phyloP scores from a whole-genome alignment of 2,797 vertebrate genomes.

The Sebastes paucispinis region DNA sequence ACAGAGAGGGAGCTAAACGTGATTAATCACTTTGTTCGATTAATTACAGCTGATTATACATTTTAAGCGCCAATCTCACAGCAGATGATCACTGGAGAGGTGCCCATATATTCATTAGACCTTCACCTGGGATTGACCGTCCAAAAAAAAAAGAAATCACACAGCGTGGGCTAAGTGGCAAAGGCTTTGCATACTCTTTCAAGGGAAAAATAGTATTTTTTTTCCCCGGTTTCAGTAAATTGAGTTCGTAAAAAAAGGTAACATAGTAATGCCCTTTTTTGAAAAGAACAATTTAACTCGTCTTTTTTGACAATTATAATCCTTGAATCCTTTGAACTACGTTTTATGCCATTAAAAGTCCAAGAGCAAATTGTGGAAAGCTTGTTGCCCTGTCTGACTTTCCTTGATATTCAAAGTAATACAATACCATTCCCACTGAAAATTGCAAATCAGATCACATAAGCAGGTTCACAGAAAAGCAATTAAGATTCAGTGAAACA shows the following conservation, averaged over 20 bases:
- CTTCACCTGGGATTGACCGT: conserved; percentile 42
- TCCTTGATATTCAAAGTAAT: conserved; percentile 68
- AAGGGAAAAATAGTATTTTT: not conserved
- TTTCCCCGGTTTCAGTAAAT: conserved; percentile 1
- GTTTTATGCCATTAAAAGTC: conserved; percentile 51
- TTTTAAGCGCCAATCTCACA: conserved; percentile 71
- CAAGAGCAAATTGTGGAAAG: conserved; percentile 55
- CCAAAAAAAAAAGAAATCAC: not conserved
- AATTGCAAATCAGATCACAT: conserved; percentile 85
- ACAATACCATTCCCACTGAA: conserved; percentile 77
- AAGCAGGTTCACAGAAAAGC: conserved; percentile 83
- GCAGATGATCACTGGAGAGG: conserved; percentile 62
- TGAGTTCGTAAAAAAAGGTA: conserved; percentile 12
- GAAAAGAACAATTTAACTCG: conserved; percentile 42
- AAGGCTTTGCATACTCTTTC: not conserved
- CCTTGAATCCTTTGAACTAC: conserved; percentile 52
- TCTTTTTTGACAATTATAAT: conserved; percentile 50
- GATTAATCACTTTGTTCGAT: conserved; percentile 91
- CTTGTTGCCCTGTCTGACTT: conserved; percentile 67
- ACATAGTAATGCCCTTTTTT: conserved; percentile 31
- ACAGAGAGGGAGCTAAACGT: conserved; percentile 88
- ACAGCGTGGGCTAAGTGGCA: not conserved
- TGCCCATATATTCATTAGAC: conserved; percentile 45
- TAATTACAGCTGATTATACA: conserved; percentile 79
- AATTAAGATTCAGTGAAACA: conserved; percentile 91